Base-by-base conservation (phyloP, 2,888 invertebrate genomes). In the Siphlonurus alternatus region DNA sequence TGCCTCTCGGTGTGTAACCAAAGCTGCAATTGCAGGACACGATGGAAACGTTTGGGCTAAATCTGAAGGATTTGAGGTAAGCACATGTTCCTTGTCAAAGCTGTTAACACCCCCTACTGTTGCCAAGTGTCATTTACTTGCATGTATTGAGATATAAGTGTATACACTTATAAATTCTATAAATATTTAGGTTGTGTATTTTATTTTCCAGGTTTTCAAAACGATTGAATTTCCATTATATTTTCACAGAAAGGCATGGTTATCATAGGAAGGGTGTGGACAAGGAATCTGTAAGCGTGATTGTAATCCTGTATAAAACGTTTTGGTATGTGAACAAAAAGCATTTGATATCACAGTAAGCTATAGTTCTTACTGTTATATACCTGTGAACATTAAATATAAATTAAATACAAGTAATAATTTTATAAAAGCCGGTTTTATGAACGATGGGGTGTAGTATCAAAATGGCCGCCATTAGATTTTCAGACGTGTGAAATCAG, bases 41-140 rank as follows among this genome's bases (percentile, higher is more conserved):
- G 93, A 93, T 79, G 93, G 93, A 77, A 91, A 90, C 81, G 84
- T 93, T 77, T 93, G 93, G 93, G 93, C 93, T 74, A 92, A 90
- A 83, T 92, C 92, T 68, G 91, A 88, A 72, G 89, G 86, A 79
- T 93, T 93, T 79, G 91, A 93, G 81, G 93, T 93, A 83, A 90
- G 90, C 89, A 38, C 38, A 38, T 38, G 38, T 38, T 38, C 38
- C 38, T 38, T 38, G 38, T 38, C 38, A 38, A n/a, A 38, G 38
- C 38, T 38, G 38, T 38, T 38, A 38, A 38, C 38, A 38, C 38
- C 38, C 38, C 38, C 38, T 38, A 38, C 38, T 38, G 38, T 38
- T 38, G 38, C 38, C 38, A 38, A 38, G 38, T 38, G 38, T 38
- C 38, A 38, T 38, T 38, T 38, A 38, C 15, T 38, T 5, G 15